Base-by-base conservation (phyloP, 2,888 invertebrate species). In the Resseliella maxima region DNA sequence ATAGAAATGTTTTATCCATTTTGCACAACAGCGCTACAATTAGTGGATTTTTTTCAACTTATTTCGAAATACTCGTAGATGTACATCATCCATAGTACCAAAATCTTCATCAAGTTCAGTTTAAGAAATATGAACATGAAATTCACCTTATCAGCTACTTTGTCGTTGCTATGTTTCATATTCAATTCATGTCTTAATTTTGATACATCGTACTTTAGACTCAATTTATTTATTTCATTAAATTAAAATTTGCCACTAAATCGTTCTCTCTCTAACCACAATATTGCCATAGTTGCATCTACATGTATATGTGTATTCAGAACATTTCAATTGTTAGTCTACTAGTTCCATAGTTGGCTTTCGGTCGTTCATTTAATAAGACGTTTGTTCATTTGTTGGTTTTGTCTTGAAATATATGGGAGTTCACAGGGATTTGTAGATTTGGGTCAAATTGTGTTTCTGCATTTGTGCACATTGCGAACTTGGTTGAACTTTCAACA, bases 401-500 rank as follows among this genome's bases (percentile, higher is more conserved):
- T 59, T 59, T 24, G 1, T 24, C 24, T 31, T 72, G 12, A 41
- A 41, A 41, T 41, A 12, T 12, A 41, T 8, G 41, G 12, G 41
- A 41, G 12, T 41, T 41, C 6, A 41, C 5, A 5, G 41, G 41
- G 50, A 2, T n/a, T n/a, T n/a, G 15, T 31, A 31, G 35, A 72
- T 31, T 10, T 72, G 27, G 72, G 35, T 72, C 35, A 72, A 72
- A 31, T 31, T 72, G 72, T 72, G 72, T 72, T 35, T 59, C 3
- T 59, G 59, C 59, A 24, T 31, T 59, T 27, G 15, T 31, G 72
- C 15, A 27, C 31, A 72, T 31, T 72, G 31, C 35, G 31, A 72
- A 72, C 31, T 27, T 35, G 72, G 31, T 27, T 72, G 72, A 72
- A 72, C 72, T 72, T 72, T 72, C 27, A 31, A 31, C 72, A 35